Evolutionary conservation across 2,888 invertebrate species (phyloP).

Genomic region (Netelia inedita): DNA sequence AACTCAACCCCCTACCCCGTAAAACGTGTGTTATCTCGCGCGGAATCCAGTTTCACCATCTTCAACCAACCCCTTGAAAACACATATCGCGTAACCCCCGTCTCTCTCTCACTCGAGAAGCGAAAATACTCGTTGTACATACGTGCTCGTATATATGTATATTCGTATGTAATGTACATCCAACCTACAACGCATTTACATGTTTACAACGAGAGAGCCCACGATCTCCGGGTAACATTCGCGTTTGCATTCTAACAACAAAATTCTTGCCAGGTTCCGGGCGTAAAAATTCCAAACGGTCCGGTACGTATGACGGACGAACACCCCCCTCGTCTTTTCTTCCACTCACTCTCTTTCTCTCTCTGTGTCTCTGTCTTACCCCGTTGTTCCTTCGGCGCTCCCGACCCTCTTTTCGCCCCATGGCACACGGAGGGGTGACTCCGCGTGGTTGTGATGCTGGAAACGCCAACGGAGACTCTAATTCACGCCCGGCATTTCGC

Average conservation of each 20-base stretch:
- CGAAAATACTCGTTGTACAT: slow-evolving; percentile 2
- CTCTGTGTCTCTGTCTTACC: slow-evolving; percentile 8
- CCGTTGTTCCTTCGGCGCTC: slow-evolving; percentile 21
- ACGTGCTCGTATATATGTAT: neutral
- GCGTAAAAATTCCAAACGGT: slow-evolving; percentile 82
- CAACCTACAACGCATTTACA: slow-evolving; percentile 3
- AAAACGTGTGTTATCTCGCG: slow-evolving; percentile 69
- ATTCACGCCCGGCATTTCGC: slow-evolving; percentile 83
- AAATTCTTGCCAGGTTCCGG: slow-evolving; percentile 74
- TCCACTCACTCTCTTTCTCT: neutral
- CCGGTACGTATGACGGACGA: slow-evolving; percentile 65
- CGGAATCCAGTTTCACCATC: slow-evolving; percentile 63
- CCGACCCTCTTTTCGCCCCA: slow-evolving; percentile 33
- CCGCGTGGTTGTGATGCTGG: slow-evolving; percentile 53
- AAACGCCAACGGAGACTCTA: slow-evolving; percentile 76
- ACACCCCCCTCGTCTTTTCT: slow-evolving; percentile 9
- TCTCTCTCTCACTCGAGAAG: slow-evolving; percentile 21
- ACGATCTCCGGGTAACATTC: slow-evolving; percentile 33
- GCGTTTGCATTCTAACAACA: slow-evolving; percentile 66
- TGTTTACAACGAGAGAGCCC: slow-evolving; percentile 4
- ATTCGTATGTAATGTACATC: neutral
- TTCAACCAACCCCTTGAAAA: slow-evolving; percentile 12
- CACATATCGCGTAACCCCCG: slow-evolving; percentile 44
- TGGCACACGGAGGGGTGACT: slow-evolving; percentile 27
- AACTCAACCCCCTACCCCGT: slow-evolving; percentile 38